Evolutionary conservation across 2,113 vertebrate species (phyloP), one percentile per base, ranked within the genome.

Genomic region (Mobula hypostoma): DNA sequence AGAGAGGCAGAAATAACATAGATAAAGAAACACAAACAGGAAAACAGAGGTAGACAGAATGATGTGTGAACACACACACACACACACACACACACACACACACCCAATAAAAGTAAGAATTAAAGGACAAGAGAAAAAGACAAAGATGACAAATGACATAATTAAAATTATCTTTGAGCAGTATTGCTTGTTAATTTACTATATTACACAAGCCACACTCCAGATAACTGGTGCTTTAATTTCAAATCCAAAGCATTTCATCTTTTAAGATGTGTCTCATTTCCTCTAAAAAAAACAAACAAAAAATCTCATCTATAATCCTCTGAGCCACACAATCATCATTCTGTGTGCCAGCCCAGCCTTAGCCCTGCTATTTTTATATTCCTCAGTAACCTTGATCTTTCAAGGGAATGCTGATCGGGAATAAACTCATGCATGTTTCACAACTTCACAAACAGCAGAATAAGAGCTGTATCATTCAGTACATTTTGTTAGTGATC

Each of bases 351-450:
- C 29, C 14, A 88, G 14, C 2, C 27, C 8, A 27, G 29, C 29
- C 29, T 32, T 19, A 14, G n/a, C n/a, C 14, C 85, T 66, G 85
- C 85, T 32, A 88, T 88, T 66, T 88, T 88, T 88, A 66, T 29
- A 88, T 88, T 88, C 61, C 27, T 66, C 85, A 88, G n/a, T 87
- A 88, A 88, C 85, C 58, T 88, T 88, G 61, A 88, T 88, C 14
- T 14, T 66, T 66, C 85, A 87, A 87, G 56, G 56, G 83, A 9
- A 87, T 6, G 56, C 32, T 87, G 85, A 66, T 88, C 29, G 58
- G 58, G 56, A 87, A 63, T 88, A 14, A 63, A 58, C 58, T 14
- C 85, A 29, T n/a, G 29, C 29, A 66, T 19, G 29, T 17, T 66
- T 88, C 29, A 66, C 40, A 85, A 12, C 24, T 56, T 11, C 58